These are phyloP conservation scores for Syritta pipiens DNA, from an alignment of 2,888 invertebrate species.

Conservation along the genomic window DNA sequence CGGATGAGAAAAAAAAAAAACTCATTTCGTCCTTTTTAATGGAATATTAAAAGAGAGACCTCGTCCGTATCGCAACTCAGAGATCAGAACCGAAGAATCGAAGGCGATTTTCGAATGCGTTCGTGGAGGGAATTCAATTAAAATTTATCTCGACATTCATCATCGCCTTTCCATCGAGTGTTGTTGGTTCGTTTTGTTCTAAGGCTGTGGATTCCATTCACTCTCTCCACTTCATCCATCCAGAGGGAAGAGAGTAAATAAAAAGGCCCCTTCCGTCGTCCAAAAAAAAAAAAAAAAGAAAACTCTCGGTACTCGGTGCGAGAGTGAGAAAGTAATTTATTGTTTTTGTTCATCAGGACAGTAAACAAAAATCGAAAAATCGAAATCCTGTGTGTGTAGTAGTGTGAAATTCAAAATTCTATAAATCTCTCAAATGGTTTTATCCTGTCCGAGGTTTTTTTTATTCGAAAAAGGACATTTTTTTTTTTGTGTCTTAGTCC, in stretches of 20 bases:
- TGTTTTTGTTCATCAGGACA: conserved; percentile 33
- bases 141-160: conserved; percentile 49
- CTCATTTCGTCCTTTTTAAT: too few species aligned
- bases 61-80: too few species aligned
- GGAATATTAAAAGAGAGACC: too few species aligned
- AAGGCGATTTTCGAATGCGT: too few species aligned
- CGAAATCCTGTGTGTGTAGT: conserved; percentile 18
- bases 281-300: conserved; percentile 5
- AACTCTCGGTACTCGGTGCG: not conserved
- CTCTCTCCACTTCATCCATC: not conserved
- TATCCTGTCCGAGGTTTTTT: conserved; percentile 45
- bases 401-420: conserved; percentile 61
- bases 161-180: not conserved
- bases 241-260: not conserved
- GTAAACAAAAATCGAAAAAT: conserved; percentile 38
- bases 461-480: too few species aligned
- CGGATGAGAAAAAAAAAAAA: too few species aligned
- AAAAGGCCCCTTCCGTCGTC: not conserved
- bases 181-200: not conserved
- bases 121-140: conserved; percentile 56
- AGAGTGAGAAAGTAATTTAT: conserved; percentile 43
- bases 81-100: too few species aligned
- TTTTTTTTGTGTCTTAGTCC: conserved; percentile 11
- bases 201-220: not conserved
- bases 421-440: conserved; percentile 64